Base-by-base conservation (phyloP, 1,140 invertebrate species). In the Ericerus pela region DNA sequence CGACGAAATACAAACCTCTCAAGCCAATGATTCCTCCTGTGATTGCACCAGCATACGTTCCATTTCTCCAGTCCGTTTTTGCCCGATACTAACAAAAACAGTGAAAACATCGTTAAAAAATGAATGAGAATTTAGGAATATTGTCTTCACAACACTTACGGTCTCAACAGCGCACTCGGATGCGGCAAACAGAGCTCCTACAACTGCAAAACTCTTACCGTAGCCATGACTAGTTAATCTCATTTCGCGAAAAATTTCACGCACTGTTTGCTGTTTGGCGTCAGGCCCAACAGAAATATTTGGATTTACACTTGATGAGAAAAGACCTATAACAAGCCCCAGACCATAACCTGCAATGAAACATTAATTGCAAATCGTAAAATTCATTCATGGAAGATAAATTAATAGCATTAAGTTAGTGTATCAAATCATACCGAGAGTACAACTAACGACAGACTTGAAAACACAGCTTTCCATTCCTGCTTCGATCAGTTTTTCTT, bases 171-270 rank as follows among this genome's bases (percentile, higher is more conserved):
- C 76, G 68, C 94, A 97, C 73, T 96, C 93, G 10, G 93, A 80
- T 6, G 81, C 85, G 28, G 94, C 83, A 73, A 97, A 99, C 51
- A 97, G 77, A 20, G 83, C 80, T 55, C 95, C 96, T 61, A 98
- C 77, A 43, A 95, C 73, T 18, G 93, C 95, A 79, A 99, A 99
- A 70, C 96, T 98, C 73, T 98, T 98, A 0, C 87, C 94, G 73
- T 97, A 96, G 53, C 86, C 80, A 36, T 92, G 67, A 52, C 89
- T 92, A 5, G 92, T 84, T 0, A 73, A 75, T 71, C 87, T 90
- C 89, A 98, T 95, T 71, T 99, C 96, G 38, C 78, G 70, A 57
- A 94, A 78, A 41, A 93, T 82, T 71, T 91, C 81, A 61, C 79
- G 69, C 0, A 84, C 87, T 12, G 84, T 84, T 72, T 92, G 90